Evolutionary conservation across 2,888 invertebrate genomes (phyloP), one percentile per base, ranked within the genome.

Genomic region (Micropterix aruncella): DNA sequence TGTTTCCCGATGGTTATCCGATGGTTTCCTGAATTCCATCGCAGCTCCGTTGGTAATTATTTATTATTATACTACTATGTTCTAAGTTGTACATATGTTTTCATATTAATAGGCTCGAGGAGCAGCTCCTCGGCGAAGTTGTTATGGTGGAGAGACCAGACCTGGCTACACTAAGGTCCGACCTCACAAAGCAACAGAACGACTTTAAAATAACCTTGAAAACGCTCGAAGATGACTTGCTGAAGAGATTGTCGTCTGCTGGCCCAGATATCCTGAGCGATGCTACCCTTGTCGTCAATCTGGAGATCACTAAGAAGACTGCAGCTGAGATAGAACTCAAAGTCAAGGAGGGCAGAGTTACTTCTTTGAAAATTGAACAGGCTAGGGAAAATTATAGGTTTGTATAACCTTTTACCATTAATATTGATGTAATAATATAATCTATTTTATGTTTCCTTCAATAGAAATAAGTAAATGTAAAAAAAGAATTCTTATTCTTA

Each of bases 81-180:
- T 7, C 5, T 27, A 27, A 27, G 7, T 7, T 27, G 5, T 7
- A 27, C 5, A 12, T 7, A 27, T 27, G 27, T 27, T 27, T 27
- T 27, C 27, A 41, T 14, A 15, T 16, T 49, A 54, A 19, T 51
- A 73, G 78, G 19, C 70, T 95, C 14, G 95, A 95, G 61, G 94
- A 95, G 56, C 95, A 95, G 60, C 66, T 95, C 12, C 63, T 95
- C 18, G 94, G 91, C 4, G 92, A 91, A 62, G 94, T 95, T 3
- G 93, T 95, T 1, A 91, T 91, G 66, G 82, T 83, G 1, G 95
- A 95, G 62, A 73, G 94, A 49, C 93, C 94, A 0, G 94, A 95
- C 61, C 73, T 95, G 47, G 95, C 94, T 65, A 63, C 75, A 2
- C 71, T 86, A 44, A 85, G 93, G 55, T 74, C 86, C 0, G 80